These are phyloP conservation scores for Amblyopsis hoosieri DNA, from an alignment of 2,797 vertebrate genomes.

Conservation along the genomic window DNA sequence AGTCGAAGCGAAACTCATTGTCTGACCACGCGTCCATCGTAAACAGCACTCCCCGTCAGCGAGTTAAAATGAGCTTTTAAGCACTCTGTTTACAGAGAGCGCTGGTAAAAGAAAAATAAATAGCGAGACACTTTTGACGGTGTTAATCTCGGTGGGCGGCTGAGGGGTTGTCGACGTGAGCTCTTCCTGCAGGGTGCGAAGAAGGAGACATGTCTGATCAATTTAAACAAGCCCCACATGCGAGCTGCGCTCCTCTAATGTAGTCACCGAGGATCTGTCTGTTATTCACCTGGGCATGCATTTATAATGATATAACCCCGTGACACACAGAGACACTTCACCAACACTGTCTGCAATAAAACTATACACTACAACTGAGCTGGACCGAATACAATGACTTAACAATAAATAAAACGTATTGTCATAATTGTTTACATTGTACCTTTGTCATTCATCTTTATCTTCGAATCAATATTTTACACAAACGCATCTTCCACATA, in stretches of 20 bases:
- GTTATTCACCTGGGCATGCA: too few species aligned
- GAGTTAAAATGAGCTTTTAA: neutral
- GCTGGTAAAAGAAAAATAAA: neutral
- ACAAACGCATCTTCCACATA: too few species aligned
- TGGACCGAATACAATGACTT: too few species aligned
- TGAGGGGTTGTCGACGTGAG: neutral
- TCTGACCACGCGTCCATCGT: neutral
- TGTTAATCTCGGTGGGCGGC: slow-evolving; percentile 1
- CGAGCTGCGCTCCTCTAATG: neutral
- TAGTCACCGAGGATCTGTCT: neutral
- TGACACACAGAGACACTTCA: neutral
- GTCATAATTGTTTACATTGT: too few species aligned
- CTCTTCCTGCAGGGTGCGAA: neutral
- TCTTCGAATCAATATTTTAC: too few species aligned
- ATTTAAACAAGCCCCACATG: neutral
- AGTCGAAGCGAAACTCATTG: slow-evolving; percentile 4
- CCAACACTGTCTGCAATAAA: neutral
- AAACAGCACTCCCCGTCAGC: neutral
- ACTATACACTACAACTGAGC: neutral
- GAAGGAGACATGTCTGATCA: slow-evolving; percentile 4
- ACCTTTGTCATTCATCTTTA: too few species aligned
- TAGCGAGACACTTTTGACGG: neutral
- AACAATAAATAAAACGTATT: too few species aligned
- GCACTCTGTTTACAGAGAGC: neutral
- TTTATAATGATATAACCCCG: neutral